Base-by-base conservation (phyloP, 30 jellyfish, hydroid and myxozoan genomes). In the Cassiopea xamachana region DNA sequence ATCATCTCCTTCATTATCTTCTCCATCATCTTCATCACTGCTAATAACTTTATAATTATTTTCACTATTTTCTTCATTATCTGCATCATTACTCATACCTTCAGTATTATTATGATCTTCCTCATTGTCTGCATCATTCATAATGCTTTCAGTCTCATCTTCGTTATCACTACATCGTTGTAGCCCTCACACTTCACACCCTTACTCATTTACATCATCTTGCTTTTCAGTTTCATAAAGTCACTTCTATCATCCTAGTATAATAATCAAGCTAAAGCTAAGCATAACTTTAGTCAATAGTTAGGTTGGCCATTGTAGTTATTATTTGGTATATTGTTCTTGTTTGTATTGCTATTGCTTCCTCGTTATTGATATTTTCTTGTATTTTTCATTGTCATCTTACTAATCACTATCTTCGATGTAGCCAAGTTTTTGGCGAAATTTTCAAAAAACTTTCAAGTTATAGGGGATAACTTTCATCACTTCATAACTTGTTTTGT, bases 21-120 rank as follows among this genome's bases (percentile, higher is more conserved):
- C 76, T 3, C 46, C 7, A 67, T 67, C 46, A 67, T 67, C 18
- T 3, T 67, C 76, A 67, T 67, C 76, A 19, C 46, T 19, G 15
- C 46, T 2, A 19, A 3, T 19, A 67, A 3, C 76, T 3, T 67
- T 19, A 67, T 67, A 7, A 67, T 14, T 2, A 67, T 67, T 19
- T 3, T 67, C 76, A 67, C 46, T 19, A 19, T 67, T 19, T 3
- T 67, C 46, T 3, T 67, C 76, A 67, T 2, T 2, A 67, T 67
- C 76, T 3, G 4, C 76, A 67, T 19, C 46, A 67, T 67, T 19
- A 67, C 46, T 2, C 6, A 3, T 19, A 19, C 15, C 76, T 3
- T 67, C 76, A 67, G n/a, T 55, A 71, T 19, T 1, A 71, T 71
- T 39, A 71, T 71, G n/a, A 71, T 71, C 80, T 10, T 71, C 55